Evolutionary conservation across 2,888 invertebrate species (phyloP).

Genomic region (Acanthosepion pharaonis): DNA sequence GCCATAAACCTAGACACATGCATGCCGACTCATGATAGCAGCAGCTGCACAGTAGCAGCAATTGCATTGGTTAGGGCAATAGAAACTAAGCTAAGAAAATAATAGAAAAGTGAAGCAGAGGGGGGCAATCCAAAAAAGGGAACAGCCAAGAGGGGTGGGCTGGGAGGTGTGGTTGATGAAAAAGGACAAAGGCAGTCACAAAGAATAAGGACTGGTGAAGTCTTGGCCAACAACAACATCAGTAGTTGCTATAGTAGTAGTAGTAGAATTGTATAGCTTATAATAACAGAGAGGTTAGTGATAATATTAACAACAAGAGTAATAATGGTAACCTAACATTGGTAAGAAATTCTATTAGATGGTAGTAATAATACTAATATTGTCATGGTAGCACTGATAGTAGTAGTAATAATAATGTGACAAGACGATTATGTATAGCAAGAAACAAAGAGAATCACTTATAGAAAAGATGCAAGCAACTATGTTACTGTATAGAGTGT

Average conservation of each 20-base stretch:
- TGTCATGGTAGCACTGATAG: neutral
- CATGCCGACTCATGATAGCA: neutral
- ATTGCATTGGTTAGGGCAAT: neutral
- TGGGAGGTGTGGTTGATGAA: neutral
- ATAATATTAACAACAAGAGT: too few relatives aligned
- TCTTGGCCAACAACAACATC: neutral
- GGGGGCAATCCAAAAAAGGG: neutral
- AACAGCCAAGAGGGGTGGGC: neutral
- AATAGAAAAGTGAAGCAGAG: neutral
- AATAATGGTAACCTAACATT: neutral
- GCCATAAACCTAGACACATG: neutral
- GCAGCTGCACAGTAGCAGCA: neutral
- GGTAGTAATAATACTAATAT: slow-evolving; percentile 6
- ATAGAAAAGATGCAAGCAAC: neutral
- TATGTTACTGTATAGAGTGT: neutral
- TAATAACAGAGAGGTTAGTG: too few relatives aligned
- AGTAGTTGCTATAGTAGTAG: neutral
- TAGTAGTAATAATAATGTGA: neutral
- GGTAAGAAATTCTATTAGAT: neutral
- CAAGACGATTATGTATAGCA: neutral
- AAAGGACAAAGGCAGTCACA: slow-evolving; percentile 33
- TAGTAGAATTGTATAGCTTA: neutral
- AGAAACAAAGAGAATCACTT: neutral
- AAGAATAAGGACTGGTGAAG: neutral
- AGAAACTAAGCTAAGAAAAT: neutral